Evolutionary conservation across 1,140 invertebrate genomes (phyloP), one percentile per base, ranked within the genome.

Genomic region (Nasonia vitripennis): DNA sequence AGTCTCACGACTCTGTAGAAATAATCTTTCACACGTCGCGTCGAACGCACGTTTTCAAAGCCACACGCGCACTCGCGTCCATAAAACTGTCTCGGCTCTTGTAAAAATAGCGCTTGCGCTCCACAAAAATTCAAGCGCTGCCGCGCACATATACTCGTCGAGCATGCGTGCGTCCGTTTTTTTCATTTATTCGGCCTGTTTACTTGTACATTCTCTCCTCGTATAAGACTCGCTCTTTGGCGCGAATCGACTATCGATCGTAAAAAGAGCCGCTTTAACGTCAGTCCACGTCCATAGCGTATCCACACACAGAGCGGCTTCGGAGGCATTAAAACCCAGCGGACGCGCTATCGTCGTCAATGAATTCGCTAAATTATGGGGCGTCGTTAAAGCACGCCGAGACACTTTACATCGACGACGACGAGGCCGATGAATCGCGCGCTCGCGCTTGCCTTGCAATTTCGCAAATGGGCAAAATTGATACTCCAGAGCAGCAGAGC

Each of bases 361-460:
- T 85, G 83, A 85, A 80, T 74, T 80, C 78, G 78, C 78, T 85
- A 85, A 85, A 85, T 80, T 85, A 81, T 85, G 73, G 78, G 9
- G 17, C 41, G 73, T 85, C 84, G 79, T 85, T 85, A 85, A 85
- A 81, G 70, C 55, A 27, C 51, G 48, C 78, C 45, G 10, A 80
- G 78, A 45, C 70, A 75, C 84, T 79, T 84, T 84, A 71, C 45
- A 79, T 78, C 27, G 14, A 23, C 67, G 48, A 27, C 48, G 84
- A 88, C 41, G 41, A 45, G 2, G 17, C 5, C 79, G 87, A 87
- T 86, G 87, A 84, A 84, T 87, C 85, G 87, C 87, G 86, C 83
- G 83, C 84, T 88, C 45, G 87, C 88, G 87, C 87, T 86, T 87
- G 86, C 85, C 88, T 20, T 74, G 68, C 77, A 73, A 84, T 79